Evolutionary conservation across 1,140 invertebrate species (phyloP), one percentile per base, ranked within the genome.

Genomic region (Uloborus diversus): DNA sequence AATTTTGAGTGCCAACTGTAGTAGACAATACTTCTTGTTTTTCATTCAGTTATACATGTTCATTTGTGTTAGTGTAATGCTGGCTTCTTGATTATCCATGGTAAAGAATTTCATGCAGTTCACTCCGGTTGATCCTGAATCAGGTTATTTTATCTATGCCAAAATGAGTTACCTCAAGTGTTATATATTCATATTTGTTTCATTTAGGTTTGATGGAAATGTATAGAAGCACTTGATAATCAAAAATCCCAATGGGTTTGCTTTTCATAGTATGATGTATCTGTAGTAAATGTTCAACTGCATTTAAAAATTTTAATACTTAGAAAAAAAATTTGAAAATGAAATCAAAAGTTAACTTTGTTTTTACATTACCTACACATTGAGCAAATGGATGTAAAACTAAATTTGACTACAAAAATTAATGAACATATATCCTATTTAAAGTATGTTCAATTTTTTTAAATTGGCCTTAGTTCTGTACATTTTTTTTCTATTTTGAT

Each of bases 1-100:
- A 78, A 65, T 78, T 37, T 64, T 78, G 73, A 78, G 73, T 78
- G 73, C 73, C 73, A 78, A 78, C 32, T n/a, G n/a, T 56, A 78
- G 61, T 51, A 37, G 73, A 78, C 62, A 78, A 78, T 62, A 49
- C 53, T 78, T 66, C 49, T 65, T 61, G 73, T 78, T 64, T 64
- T 59, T 75, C 71, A 73, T 73, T 35, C 53, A 64, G 20, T 62
- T 61, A 49, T 20, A 51, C 49, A 78, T 78, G 49, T 65, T 65
- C 49, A 65, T 42, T 65, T 78, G 17, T 78, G 66, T 65, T 37
- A 65, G 33, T 30, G 27, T 61, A 37, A 57, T 78, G 30, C 73
- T 78, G 73, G 62, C 62, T 65, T 78, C 61, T 78, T 78, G 33
- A 61, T 78, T 66, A 27, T 32, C 64, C 37, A 62, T 56, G 28